Base-by-base conservation (phyloP, 2,888 invertebrate species). In the Bimastos eiseni region DNA sequence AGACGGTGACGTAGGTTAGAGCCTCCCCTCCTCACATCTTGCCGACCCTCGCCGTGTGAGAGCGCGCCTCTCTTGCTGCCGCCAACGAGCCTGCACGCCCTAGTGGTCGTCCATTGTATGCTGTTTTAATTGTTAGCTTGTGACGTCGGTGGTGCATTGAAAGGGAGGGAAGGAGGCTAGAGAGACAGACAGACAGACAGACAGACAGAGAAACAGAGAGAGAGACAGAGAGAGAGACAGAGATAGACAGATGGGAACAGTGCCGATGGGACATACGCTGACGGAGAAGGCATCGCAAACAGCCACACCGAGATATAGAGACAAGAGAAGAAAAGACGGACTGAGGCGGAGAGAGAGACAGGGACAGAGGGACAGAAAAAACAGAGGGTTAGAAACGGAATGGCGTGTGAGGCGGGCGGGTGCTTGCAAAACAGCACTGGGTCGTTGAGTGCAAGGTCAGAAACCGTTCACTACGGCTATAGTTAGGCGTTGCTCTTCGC, bases 391-490 rank as follows among this genome's bases (percentile, higher is more conserved):
- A 30, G 55, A 30, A 30, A 21, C 4, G 24, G 55, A 30, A 3
- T 4, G 5, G 55, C 5, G 24, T 55, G 70, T 5, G 70, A n/a
- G 70, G 30, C 70, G 70, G 17, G 30, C 70, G 70, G 13, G n/a
- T n/a, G 8, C 13, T 30, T 70, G 30, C 70, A n/a, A 70, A 70
- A 70, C 70, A n/a, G 70, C 70, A 70, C 70, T 8, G 17, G 70
- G n/a, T 70, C 70, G 70, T 70, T 70, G 70, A n/a, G 70, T 70
- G n/a, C 70, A 70, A 70, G 70, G 70, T n/a, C 70, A 70, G 24
- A 24, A 0, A 2, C 70, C n/a, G 8, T 70, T 70, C 70, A 70
- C 70, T 70, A n/a, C n/a, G 70, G 70, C 30, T 4, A n/a, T 13
- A 8, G 70, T n/a, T 70, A n/a, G 30, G 70, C 70, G 30, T 0